Conservation (phyloP, 2,888 invertebrate species). For the Rutpela maculata region DNA sequence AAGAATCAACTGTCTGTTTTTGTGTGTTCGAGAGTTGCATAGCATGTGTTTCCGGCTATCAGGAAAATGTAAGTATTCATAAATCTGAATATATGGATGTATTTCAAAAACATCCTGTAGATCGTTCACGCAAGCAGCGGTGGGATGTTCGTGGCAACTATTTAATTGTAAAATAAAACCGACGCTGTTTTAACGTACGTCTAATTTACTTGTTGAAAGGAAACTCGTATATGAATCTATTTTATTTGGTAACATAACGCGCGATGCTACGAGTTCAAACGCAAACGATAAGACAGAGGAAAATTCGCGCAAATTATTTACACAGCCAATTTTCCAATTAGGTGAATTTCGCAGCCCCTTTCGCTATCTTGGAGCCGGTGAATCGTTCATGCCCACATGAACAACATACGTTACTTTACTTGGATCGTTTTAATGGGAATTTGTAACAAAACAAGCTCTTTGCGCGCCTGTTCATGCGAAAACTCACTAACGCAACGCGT, state of each 20-base stretch:
- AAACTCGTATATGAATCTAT: neutral
- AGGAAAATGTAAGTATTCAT: too few relatives aligned
- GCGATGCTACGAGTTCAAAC: constrained; percentile 7
- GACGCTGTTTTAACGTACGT: too few relatives aligned
- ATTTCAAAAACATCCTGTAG: too few relatives aligned
- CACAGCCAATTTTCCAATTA: constrained; percentile 47
- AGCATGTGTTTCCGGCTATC: too few relatives aligned
- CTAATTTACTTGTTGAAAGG: too few relatives aligned
- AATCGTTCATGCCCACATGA: constrained; percentile 44
- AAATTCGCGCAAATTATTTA: constrained; percentile 35
- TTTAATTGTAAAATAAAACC: too few relatives aligned
- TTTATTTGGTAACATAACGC: neutral
- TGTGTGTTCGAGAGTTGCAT: too few relatives aligned
- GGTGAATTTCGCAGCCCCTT: constrained; percentile 40
- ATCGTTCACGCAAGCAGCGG: too few relatives aligned
- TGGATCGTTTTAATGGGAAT: constrained; percentile 45
- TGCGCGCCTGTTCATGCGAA: constrained; percentile 42
- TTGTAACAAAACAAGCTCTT: constrained; percentile 46
- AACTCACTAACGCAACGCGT: constrained; percentile 35
- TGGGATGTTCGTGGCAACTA: too few relatives aligned
- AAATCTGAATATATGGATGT: too few relatives aligned
- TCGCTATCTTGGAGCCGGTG: constrained; percentile 19
- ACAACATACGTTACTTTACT: constrained; percentile 42
- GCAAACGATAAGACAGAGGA: constrained; percentile 21
- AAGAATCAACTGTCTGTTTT: too few relatives aligned